Evolutionary conservation across 2,113 vertebrate species (phyloP), one percentile per base, ranked within the genome.

Genomic region (Reinhardtius hippoglossoides): DNA sequence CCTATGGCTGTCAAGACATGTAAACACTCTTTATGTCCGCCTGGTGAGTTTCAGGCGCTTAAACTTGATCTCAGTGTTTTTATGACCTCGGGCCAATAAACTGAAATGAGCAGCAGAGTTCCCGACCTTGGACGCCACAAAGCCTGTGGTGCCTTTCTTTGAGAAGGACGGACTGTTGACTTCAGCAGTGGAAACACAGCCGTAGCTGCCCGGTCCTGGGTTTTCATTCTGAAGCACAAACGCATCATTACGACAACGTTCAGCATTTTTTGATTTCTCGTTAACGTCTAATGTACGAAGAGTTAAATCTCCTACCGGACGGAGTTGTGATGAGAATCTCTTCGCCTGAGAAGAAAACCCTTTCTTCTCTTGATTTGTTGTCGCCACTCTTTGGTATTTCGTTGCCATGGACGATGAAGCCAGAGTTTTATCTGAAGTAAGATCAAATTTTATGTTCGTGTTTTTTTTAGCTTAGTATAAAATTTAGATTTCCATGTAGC

Each of bases 161-260:
- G 96, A 96, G 83, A 95, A 86, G 0, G 95, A 96, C 20, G 92
- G 94, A 37, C 88, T 95, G 62, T 71, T 73, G 61, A 74, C 83
- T 23, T 95, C 94, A n/a, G 91, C 64, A 16, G 85, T 74, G 5
- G 55, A 4, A 18, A 91, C 69, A 42, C 16, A 70, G 60, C 89
- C 68, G 40, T 94, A 95, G 21, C 87, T 92, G 56, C 94, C 95
- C 0, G 95, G 95, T 5, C 95, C 95, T 23, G 95, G 95, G 35
- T 71, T 89, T 55, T 93, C 92, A 88, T 89, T 92, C 96, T 95
- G 74, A 80, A 86, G 87, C 26, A 76, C 71, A 78, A 7, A 72
- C 73, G 82, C 14, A 85, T 26, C 8, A 82, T 20, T 48, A 65
- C 21, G 37, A 64, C 55, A 37, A 44, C 35, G n/a, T 9, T 44